phyloP scores from a whole-genome alignment of 2,113 vertebrate species.

The Scomber colias region DNA sequence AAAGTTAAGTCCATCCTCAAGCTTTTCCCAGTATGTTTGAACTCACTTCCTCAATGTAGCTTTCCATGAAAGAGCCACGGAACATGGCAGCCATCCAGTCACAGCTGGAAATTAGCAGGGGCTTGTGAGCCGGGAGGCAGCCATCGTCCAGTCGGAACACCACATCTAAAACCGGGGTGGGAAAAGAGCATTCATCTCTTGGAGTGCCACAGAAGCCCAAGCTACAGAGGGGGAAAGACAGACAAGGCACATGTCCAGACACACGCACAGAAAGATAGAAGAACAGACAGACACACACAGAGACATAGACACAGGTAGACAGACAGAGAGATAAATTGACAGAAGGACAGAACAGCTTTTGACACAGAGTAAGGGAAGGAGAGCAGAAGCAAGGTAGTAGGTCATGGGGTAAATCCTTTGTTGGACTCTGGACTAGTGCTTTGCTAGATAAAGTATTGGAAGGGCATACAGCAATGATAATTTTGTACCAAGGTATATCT shows the following conservation, averaged over 20 bases:
- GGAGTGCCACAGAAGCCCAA: conserved; percentile 86
- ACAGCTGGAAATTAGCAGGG: conserved; percentile 92
- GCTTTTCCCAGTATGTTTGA: neutral
- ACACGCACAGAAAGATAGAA: conserved; percentile 64
- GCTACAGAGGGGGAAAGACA: conserved; percentile 85
- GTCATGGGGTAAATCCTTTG: conserved; percentile 25
- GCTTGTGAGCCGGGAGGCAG: conserved; percentile 90
- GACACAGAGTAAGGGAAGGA: conserved; percentile 67
- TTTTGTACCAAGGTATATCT: neutral
- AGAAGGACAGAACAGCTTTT: conserved; percentile 66
- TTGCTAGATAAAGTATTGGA: neutral
- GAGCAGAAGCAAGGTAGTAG: conserved; percentile 33
- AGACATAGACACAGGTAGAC: conserved; percentile 79
- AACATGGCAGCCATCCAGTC: conserved; percentile 97
- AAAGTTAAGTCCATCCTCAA: conserved; percentile 20
- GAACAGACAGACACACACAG: conserved; percentile 69
- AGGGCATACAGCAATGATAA: conserved; percentile 8
- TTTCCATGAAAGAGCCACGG: conserved; percentile 92
- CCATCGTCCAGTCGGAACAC: conserved; percentile 91
- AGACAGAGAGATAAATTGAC: conserved; percentile 81
- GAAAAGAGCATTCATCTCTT: conserved; percentile 88
- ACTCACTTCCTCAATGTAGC: conserved; percentile 89
- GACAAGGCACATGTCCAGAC: conserved; percentile 79
- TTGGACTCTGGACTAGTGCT: conserved; percentile 26
- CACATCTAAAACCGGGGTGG: conserved; percentile 90